Percentiles rank a stretch among this genome's conserved stretches.
Evolutionary conservation across 2,113 vertebrate species (phyloP).

Genomic region (Platichthys stellatus): DNA sequence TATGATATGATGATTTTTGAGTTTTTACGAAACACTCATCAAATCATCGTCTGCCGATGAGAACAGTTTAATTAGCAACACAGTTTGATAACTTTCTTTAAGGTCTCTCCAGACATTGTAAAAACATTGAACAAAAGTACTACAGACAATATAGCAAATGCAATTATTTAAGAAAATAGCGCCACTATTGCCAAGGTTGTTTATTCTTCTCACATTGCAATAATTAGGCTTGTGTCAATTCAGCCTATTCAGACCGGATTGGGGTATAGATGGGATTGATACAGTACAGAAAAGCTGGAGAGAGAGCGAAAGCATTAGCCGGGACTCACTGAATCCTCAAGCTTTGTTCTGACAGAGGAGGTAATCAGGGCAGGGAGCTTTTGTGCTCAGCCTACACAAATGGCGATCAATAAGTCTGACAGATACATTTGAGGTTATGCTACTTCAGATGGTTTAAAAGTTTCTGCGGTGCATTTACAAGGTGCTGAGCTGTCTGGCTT

Average conservation of each 20-base stretch:
- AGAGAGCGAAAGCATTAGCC: not conserved
- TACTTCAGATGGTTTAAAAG: not conserved
- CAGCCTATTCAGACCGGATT: constrained; percentile 3
- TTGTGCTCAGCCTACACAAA: not conserved
- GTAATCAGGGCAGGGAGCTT: not conserved
- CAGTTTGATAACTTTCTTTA: not conserved
- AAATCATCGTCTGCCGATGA: constrained; percentile 16
- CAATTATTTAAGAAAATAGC: not conserved
- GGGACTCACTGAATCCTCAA: constrained; percentile 8
- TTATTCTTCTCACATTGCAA: constrained; percentile 19
- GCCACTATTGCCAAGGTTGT: not conserved
- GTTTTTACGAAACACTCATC: constrained; percentile 48
- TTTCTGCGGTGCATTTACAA: not conserved
- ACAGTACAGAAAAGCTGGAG: constrained; percentile 9
- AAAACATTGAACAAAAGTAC: constrained; percentile 1
- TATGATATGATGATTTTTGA: constrained; percentile 20
- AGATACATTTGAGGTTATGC: not conserved
- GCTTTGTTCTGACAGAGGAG: constrained; percentile 16
- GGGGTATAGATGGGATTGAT: constrained; percentile 2
- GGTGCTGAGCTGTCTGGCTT: not conserved
- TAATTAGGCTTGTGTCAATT: constrained; percentile 19
- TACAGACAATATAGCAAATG: not conserved
- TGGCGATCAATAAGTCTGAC: not conserved
- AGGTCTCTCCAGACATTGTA: not conserved
- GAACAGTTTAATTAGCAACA: not conserved